These are phyloP conservation scores for Brachionus angularis DNA, from an alignment of 1,140 invertebrate genomes.

Conservation along the genomic window DNA sequence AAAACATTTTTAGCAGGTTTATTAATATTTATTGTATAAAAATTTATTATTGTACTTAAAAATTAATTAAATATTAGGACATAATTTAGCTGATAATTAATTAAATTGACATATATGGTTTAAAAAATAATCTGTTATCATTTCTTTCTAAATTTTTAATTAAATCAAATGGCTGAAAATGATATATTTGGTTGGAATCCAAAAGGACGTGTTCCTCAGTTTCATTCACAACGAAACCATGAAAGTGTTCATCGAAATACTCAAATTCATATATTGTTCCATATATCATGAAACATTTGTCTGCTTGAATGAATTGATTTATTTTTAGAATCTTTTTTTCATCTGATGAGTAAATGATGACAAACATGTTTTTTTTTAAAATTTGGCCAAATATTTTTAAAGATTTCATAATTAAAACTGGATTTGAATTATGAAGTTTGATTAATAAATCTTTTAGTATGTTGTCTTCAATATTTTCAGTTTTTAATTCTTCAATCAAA, in stretches of 20 bases:
- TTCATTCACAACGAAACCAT: background rate
- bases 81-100: too few species aligned
- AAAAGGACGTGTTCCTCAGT: background rate
- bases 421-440: too few species aligned
- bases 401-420: background rate
- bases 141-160: background rate
- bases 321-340: background rate
- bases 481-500: too few species aligned
- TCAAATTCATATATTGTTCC: background rate
- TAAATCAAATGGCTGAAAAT: background rate
- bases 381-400: background rate
- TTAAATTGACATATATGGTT: background rate
- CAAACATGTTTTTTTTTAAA: background rate
- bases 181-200: background rate
- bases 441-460: too few species aligned
- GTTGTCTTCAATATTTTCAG: too few species aligned
- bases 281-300: background rate
- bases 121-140: background rate
- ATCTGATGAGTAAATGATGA: background rate
- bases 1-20: too few species aligned
- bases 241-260: background rate
- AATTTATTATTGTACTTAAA: too few species aligned
- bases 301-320: background rate
- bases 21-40: too few species aligned
- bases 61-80: too few species aligned